A percentile compares a stretch with the other conserved stretches of the same genome.
Conservation (phyloP, 1,140 invertebrate genomes). For the Cecropterus lyciades region DNA sequence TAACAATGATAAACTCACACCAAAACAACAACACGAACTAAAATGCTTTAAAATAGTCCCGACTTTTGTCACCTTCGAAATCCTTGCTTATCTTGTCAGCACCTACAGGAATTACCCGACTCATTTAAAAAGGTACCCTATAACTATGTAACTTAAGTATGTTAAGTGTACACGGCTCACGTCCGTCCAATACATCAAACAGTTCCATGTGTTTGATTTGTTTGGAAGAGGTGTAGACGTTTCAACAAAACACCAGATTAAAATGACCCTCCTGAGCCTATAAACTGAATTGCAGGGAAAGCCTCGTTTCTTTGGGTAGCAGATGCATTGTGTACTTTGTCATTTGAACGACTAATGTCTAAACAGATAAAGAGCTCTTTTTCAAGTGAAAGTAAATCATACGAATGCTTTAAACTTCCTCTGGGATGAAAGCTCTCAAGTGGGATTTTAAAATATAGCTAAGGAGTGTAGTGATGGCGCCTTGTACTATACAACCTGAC, state of each 20-base stretch:
- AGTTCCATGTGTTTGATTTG: slow-evolving; percentile 63
- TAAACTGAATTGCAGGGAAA: slow-evolving; percentile 21
- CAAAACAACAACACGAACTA: slow-evolving; percentile 12
- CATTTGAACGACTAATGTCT: slow-evolving; percentile 64
- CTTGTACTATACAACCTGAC: no score
- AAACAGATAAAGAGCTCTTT: slow-evolving; percentile 61
- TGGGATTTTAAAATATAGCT: slow-evolving; percentile 20
- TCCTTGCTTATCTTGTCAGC: slow-evolving; percentile 37
- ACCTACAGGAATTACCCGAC: slow-evolving; percentile 31
- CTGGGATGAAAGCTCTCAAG: slow-evolving; percentile 30
- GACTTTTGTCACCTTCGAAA: slow-evolving; percentile 52
- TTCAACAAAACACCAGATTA: slow-evolving; percentile 43
- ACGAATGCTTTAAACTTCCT: slow-evolving; percentile 44
- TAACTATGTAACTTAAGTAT: slow-evolving; percentile 13
- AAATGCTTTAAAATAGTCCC: slow-evolving; percentile 41
- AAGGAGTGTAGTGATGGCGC: background rate
- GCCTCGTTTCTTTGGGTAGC: slow-evolving; percentile 29
- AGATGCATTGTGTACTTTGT: slow-evolving; percentile 54
- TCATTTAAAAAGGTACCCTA: slow-evolving; percentile 27
- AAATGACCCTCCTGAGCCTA: slow-evolving; percentile 27
- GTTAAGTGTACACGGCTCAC: slow-evolving; percentile 36
- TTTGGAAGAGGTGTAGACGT: slow-evolving; percentile 62
- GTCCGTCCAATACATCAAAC: slow-evolving; percentile 63
- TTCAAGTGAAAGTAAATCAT: slow-evolving; percentile 55
- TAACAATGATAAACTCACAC: slow-evolving; percentile 10